Base-by-base conservation (phyloP, 2,797 vertebrate species). In the Dallia pectoralis region DNA sequence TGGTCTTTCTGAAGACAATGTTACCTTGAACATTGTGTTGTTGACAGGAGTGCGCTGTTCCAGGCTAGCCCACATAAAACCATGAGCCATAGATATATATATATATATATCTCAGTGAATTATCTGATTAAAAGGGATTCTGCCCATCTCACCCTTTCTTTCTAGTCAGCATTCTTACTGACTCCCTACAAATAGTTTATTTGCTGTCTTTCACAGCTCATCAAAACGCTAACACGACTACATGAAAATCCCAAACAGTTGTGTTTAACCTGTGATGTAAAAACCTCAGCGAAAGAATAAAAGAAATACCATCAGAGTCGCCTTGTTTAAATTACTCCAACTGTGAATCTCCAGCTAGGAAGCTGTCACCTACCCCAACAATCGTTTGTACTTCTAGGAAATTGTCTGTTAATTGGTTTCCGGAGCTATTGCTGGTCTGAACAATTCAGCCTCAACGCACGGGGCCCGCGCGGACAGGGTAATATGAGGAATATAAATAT, bases 111-210 rank as follows among this genome's bases (percentile, higher is more conserved):
- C 67, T 78, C 81, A 71, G 76, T 53, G 15, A 76, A 56, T 70
- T 67, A 74, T 78, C 71, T 72, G 71, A 76, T 78, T 77, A 84
- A 79, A 74, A 77, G 63, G 68, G 71, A 66, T 65, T 63, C 18
- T 47, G n/a, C 14, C 64, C n/a, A 18, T 25, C 14, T 19, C 18
- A 25, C 9, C 51, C 4, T 25, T 4, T 63, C 69, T 29, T 30
- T 32, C 11, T 44, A 14, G 49, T 29, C 59, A 49, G 32, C 29
- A 29, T 71, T 71, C 44, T 29, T 19, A 65, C 14, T 14, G 51
- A 66, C 29, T 44, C n/a, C 33, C 56, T 33, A 18, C 14, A 18
- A 63, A 1, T n/a, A 11, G 53, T 47, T 29, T 59, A 74, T 68
- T 67, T 69, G 71, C 53, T 56, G 53, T 22, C 30, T 22, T 25